Conservation (phyloP, 2,113 vertebrate genomes). For the Vulpes lagopus region DNA sequence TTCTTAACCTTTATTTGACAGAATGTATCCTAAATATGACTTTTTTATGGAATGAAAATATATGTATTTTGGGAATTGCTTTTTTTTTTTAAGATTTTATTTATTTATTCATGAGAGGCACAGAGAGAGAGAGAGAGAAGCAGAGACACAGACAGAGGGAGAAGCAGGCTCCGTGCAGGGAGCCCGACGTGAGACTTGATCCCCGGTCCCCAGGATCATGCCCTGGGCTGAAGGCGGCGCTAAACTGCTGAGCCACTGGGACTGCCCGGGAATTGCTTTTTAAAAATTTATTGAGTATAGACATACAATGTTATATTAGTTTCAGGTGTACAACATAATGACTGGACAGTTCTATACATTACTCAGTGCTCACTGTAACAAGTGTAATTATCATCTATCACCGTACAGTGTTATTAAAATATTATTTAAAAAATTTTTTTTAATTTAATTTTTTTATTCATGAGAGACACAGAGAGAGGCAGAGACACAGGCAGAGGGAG, state of each 20-base stretch:
- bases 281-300: neutral
- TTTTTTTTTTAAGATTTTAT: neutral
- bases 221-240: no score
- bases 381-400: neutral
- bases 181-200: no score
- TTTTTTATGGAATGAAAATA: neutral
- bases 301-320: neutral
- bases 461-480: no score
- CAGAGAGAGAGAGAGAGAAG: no score
- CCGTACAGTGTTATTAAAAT: neutral
- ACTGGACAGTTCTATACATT: neutral
- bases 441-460: no score
- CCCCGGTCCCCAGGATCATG: no score
- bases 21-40: neutral
- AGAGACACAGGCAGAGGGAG: no score
- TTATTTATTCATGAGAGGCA: neutral
- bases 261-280: neutral
- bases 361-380: neutral
- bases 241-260: no score
- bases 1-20: constrained; percentile 21
- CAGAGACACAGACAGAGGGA: no score
- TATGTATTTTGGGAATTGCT: neutral
- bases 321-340: neutral
- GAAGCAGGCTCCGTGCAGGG: no score
- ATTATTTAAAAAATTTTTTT: neutral